Base-by-base conservation (phyloP, 2,113 vertebrate species). In the Charadrius vociferus region DNA sequence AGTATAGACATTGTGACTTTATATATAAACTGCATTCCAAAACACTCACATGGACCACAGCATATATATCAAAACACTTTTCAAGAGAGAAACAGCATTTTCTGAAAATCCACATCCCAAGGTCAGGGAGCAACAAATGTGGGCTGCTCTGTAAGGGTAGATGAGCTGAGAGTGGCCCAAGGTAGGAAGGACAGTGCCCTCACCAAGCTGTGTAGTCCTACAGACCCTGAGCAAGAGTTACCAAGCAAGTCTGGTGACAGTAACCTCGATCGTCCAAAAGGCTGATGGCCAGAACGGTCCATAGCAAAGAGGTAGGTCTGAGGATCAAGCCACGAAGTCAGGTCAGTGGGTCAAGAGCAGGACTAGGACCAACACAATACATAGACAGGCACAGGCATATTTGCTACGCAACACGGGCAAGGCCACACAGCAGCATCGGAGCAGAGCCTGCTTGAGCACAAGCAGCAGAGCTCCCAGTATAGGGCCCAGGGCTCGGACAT, bases 391-490 rank as follows among this genome's bases (percentile, higher is more conserved):
- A 14, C 5, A 14, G 66, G 10, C 7, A 12, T 36, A 45, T 45
- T 22, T 86, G 24, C 0, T 1, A 14, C 3, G 10, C 4, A 52
- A 10, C 10, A 18, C 2, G 16, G 18, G 1, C 30, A 87, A 90
- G 26, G 37, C 36, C 37, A 41, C 43, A n/a, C 15, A 47, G 36
- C 32, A 89, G 18, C 55, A 52, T 3, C 0, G 0, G 16, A 26
- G 56, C 36, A 70, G 36, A 41, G 14, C 5, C 2, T 2, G 11
- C 14, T 65, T 45, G 17, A 81, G 27, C 36, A 49, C 15, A 20
- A 67, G 63, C 47, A 59, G 47, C 37, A 63, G 37, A 88, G 53
- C 1, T 14, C 15, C 4, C 26, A n/a, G 29, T 10, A 29, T 2
- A 50, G 37, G 22, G 32, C 10, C 29, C 12, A 59, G 12, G 43